These are phyloP conservation scores for Dendronephthya gigantea DNA, from an alignment of 64 coral and sea anemone species.

Conservation along the genomic window DNA sequence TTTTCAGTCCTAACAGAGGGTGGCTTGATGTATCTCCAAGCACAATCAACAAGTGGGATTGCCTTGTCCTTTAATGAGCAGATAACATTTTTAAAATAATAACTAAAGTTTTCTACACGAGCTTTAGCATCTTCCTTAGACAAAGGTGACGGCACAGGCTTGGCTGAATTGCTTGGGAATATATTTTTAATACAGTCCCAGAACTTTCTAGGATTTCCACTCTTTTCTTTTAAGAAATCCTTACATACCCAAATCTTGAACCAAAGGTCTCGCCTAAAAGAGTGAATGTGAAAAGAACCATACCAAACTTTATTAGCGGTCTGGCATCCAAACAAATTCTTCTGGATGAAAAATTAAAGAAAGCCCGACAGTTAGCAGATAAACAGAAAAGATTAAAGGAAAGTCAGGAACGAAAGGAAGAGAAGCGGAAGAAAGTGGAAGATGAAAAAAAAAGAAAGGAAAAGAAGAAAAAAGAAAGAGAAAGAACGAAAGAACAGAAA, in stretches of 20 bases:
- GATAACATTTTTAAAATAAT: too few species aligned
- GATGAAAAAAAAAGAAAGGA: not conserved
- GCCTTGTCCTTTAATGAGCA: too few species aligned
- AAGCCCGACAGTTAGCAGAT: not conserved
- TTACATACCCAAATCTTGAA: constrained; percentile 23
- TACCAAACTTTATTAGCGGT: not conserved
- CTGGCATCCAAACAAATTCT: not conserved
- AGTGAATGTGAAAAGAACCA: not conserved
- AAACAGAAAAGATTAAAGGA: not conserved
- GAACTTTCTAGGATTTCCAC: too few species aligned
- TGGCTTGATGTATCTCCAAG: too few species aligned
- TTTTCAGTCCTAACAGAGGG: too few species aligned
- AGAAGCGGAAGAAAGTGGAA: not conserved
- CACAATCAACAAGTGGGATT: too few species aligned
- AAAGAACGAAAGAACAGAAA: not conserved
- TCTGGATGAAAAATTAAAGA: not conserved
- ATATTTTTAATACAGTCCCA: too few species aligned
- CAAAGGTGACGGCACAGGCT: too few species aligned
- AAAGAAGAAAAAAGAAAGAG: not conserved
- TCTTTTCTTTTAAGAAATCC: too few species aligned
- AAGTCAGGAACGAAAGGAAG: not conserved
- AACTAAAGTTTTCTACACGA: too few species aligned
- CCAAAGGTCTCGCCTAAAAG: constrained; percentile 5
- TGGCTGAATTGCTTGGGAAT: too few species aligned
- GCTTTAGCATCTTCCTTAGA: too few species aligned